Percentiles rank a stretch among this genome's conserved stretches.
Evolutionary conservation across 1,140 invertebrate species (phyloP).

Genomic region (Helicoverpa zea): DNA sequence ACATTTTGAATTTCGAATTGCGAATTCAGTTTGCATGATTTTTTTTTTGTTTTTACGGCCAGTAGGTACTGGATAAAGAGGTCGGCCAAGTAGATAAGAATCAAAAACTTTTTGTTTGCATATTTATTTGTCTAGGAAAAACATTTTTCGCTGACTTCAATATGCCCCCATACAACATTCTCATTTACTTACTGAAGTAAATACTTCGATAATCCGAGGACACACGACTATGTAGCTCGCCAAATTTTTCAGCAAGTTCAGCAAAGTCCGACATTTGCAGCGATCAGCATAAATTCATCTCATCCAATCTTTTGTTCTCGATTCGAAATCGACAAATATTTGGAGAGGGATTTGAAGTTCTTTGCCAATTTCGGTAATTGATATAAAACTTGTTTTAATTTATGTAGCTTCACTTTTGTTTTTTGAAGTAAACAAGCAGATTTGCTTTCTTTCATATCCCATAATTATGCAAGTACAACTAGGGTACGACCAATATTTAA

Average conservation of each 20-base stretch:
- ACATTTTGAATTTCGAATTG: conserved; percentile 45
- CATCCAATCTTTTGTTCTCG: neutral
- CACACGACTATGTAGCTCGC: neutral
- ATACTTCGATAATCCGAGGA: neutral
- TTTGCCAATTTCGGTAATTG: neutral
- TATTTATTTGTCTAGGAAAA: neutral
- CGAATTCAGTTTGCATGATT: conserved; percentile 21
- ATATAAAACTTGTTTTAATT: neutral
- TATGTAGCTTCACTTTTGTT: neutral
- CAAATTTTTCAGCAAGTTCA: conserved; percentile 6
- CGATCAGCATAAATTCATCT: neutral
- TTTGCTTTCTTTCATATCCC: no score
- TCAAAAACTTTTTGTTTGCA: neutral
- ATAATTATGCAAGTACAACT: no score
- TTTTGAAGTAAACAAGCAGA: no score
- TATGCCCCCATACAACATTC: neutral
- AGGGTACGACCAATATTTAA: no score
- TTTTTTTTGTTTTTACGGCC: neutral
- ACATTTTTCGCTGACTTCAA: neutral
- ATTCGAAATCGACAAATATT: neutral
- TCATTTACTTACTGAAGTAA: neutral
- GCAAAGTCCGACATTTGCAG: neutral
- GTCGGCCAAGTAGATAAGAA: no score
- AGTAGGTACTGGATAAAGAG: neutral
- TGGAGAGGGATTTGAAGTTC: neutral